phyloP scores from a whole-genome alignment of 2,797 vertebrate genomes.

The Acanthurus leucopareius region DNA sequence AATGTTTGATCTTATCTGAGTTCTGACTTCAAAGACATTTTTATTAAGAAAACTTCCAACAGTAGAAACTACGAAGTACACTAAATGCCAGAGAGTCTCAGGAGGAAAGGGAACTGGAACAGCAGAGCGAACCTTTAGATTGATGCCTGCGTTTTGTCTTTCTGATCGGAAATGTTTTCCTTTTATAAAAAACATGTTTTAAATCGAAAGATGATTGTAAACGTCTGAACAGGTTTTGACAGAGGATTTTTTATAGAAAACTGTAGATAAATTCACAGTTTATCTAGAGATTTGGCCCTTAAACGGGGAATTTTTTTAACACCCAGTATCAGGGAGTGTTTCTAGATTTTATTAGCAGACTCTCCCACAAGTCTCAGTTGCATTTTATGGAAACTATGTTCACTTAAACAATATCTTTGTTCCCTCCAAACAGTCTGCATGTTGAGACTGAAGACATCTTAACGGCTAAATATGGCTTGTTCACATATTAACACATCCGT shows the following conservation, averaged over 20 bases:
- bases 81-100: constrained; percentile 39
- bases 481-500: neutral
- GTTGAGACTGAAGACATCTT: neutral
- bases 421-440: constrained; percentile 25
- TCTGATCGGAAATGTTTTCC: constrained; percentile 59
- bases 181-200: neutral
- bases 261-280: neutral
- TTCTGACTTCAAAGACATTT: constrained; percentile 78
- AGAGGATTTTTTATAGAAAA: constrained; percentile 21
- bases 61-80: constrained; percentile 44
- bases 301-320: neutral
- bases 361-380: constrained; percentile 22
- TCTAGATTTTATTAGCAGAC: constrained; percentile 29
- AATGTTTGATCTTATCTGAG: constrained; percentile 81
- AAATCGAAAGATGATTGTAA: constrained; percentile 27
- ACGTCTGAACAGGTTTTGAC: constrained; percentile 22
- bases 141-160: constrained; percentile 25
- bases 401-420: constrained; percentile 36
- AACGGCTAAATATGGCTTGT: neutral
- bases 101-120: constrained; percentile 39
- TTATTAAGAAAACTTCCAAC: constrained; percentile 45
- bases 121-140: constrained; percentile 34
- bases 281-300: neutral
- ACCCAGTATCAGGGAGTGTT: constrained; percentile 29
- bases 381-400: constrained; percentile 15